Percentiles rank a stretch among this genome's conserved stretches.
phyloP scores from a whole-genome alignment of 2,888 invertebrate genomes.

The Athalia circularis region DNA sequence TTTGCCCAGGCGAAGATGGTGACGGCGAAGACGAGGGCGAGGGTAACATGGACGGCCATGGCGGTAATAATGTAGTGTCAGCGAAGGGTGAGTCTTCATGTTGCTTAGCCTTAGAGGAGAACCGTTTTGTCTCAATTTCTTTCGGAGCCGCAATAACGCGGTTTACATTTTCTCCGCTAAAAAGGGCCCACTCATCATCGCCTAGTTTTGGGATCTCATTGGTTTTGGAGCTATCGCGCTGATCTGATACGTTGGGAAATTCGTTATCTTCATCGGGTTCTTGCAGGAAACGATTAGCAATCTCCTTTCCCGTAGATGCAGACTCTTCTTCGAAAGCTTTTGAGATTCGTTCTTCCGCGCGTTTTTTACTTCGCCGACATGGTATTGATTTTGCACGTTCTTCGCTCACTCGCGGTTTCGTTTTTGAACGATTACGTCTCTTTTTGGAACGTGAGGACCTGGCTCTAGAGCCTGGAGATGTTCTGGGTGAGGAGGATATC shows the following conservation, averaged over 20 bases:
- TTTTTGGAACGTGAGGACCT: constrained; percentile 22
- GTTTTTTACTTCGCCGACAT: constrained; percentile 68
- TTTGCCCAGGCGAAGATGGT: constrained; percentile 27
- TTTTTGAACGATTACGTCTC: constrained; percentile 11
- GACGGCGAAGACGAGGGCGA: background rate
- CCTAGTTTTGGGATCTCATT: background rate
- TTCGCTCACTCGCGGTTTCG: constrained; percentile 21
- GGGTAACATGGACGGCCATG: constrained; percentile 19
- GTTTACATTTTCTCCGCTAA: background rate
- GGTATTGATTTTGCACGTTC: constrained; percentile 49
- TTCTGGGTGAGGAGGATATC: constrained; percentile 8
- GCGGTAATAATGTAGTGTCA: background rate
- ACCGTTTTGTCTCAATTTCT: background rate
- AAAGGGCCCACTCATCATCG: constrained; percentile 6
- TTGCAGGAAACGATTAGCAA: background rate
- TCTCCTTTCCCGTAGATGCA: constrained; percentile 49
- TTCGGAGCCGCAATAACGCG: background rate
- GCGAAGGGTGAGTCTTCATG: background rate
- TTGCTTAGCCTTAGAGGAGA: background rate
- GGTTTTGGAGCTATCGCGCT: background rate
- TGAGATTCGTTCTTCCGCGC: constrained; percentile 69
- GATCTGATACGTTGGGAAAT: background rate
- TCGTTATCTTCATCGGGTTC: constrained; percentile 18
- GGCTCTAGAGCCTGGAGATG: constrained; percentile 29
- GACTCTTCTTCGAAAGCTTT: constrained; percentile 65